Evolutionary conservation across 2,888 invertebrate species (phyloP).

Genomic region (Melanotus villosus): DNA sequence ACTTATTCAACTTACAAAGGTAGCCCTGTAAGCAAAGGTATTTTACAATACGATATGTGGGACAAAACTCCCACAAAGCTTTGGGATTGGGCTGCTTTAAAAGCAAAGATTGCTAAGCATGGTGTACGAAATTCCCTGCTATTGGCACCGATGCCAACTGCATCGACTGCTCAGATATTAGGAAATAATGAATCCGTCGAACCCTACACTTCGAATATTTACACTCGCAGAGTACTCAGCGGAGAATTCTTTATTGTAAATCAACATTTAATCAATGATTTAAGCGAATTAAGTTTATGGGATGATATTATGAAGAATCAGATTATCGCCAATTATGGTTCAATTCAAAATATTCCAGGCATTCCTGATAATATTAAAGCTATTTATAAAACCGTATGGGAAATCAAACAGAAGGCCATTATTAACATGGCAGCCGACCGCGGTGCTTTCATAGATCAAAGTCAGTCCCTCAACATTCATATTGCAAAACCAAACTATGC

Average conservation of each 20-base stretch:
- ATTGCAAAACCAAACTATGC: conserved; percentile 95
- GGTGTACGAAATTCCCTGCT: conserved; percentile 93
- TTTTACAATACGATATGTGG: conserved; percentile 99
- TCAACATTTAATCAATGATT: conserved; percentile 93
- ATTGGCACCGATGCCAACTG: conserved; percentile 98
- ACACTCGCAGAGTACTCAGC: conserved; percentile 92
- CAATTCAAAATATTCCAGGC: conserved; percentile 88
- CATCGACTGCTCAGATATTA: conserved; percentile 98
- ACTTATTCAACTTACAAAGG: conserved; percentile 94
- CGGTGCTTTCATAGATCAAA: conserved; percentile 98
- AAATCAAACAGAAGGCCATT: conserved; percentile 92
- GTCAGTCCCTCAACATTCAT: conserved; percentile 97
- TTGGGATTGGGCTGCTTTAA: conserved; percentile 91
- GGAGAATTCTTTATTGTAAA: conserved; percentile 98
- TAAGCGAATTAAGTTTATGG: conserved; percentile 94
- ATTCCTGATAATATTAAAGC: conserved; percentile 90
- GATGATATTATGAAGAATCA: conserved; percentile 95
- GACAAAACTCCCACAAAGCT: conserved; percentile 86
- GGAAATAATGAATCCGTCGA: conserved; percentile 99
- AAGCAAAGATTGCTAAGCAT: conserved; percentile 86
- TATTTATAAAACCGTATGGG: conserved; percentile 98
- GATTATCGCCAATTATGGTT: conserved; percentile 92
- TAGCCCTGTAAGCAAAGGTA: conserved; percentile 94
- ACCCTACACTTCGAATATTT: conserved; percentile 98
- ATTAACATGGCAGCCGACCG: conserved; percentile 98